These are phyloP conservation scores for Cacoxenus indagator DNA, from an alignment of 2,888 invertebrate species.

Conservation along the genomic window DNA sequence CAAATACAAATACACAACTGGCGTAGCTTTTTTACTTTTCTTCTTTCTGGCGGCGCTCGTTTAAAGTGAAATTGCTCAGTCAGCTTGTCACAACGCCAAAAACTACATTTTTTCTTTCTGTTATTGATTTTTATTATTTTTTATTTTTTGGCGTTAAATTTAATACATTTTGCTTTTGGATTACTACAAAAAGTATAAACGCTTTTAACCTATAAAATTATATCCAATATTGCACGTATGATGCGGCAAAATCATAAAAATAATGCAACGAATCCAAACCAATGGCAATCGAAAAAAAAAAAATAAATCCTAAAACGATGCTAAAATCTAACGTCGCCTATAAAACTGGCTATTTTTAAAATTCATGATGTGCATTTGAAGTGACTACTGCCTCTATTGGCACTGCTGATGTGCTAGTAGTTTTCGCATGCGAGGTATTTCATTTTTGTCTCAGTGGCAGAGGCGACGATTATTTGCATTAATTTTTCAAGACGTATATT, in stretches of 20 bases:
- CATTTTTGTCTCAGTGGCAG: no score
- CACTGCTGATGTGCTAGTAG: no score
- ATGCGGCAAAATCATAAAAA: neutral
- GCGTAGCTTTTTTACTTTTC: neutral
- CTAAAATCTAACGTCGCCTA: neutral
- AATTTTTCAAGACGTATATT: no score
- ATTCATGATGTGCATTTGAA: neutral
- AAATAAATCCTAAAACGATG: neutral
- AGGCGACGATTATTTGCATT: no score
- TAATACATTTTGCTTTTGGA: neutral
- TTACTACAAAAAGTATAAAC: neutral
- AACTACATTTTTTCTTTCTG: neutral
- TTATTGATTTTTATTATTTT: neutral
- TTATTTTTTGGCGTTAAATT: neutral
- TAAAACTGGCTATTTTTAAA: constrained; percentile 1
- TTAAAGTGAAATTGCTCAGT: neutral
- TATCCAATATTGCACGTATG: constrained; percentile 8
- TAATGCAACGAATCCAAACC: no score
- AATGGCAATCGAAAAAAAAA: no score
- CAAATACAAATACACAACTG: neutral
- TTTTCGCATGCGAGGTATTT: no score
- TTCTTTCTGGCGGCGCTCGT: neutral
- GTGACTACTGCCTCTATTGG: no score
- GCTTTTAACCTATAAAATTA: neutral
- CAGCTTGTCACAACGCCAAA: neutral